Conservation (phyloP, 2,888 invertebrate species). For the Leptinotarsa peninsularis region DNA sequence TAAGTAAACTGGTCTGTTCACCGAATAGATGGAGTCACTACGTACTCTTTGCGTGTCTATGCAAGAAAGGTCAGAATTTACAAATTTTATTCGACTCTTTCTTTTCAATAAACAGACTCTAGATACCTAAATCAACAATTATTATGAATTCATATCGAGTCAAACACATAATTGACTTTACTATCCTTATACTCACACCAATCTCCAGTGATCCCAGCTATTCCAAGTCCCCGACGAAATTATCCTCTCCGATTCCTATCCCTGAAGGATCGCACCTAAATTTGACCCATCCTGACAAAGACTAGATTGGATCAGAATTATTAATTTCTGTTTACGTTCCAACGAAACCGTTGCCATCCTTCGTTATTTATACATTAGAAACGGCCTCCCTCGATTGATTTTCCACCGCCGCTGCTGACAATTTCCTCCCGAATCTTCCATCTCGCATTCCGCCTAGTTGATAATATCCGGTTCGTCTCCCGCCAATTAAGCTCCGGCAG, state of each 20-base stretch:
- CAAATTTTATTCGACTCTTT: no score
- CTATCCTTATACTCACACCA: no score
- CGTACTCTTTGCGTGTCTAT: no score
- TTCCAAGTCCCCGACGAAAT: not conserved
- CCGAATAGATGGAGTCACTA: no score
- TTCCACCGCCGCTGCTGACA: conserved; percentile 24
- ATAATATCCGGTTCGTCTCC: conserved; percentile 35
- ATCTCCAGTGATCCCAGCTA: no score
- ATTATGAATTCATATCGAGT: no score
- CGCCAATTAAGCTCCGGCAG: conserved; percentile 23
- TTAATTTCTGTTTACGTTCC: not conserved
- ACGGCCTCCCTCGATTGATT: conserved; percentile 27
- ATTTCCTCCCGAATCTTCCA: conserved; percentile 33
- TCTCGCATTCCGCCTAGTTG: conserved; percentile 29
- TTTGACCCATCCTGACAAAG: not conserved
- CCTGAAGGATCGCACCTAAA: not conserved
- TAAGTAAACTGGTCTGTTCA: no score
- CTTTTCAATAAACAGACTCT: no score
- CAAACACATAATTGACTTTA: no score
- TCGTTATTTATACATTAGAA: conserved; percentile 14
- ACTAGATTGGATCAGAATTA: conserved; percentile 7
- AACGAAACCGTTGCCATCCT: conserved; percentile 4
- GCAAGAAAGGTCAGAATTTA: no score
- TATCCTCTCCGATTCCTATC: not conserved
- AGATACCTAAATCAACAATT: no score